phyloP scores from a whole-genome alignment of 2,113 vertebrate genomes.

The Apaloderma vittatum region DNA sequence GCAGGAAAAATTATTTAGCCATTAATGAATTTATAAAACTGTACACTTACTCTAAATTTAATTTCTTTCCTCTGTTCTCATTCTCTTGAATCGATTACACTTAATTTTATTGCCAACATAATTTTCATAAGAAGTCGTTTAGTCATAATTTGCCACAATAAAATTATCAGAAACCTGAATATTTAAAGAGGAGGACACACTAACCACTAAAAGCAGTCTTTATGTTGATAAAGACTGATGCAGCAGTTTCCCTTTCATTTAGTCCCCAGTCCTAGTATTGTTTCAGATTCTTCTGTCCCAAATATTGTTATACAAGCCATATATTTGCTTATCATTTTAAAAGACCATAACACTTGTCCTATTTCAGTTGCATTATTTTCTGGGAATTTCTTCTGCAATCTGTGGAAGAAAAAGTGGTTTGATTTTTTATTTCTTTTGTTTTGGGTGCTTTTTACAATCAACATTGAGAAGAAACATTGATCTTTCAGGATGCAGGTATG shows the following conservation, averaged over 20 bases:
- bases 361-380: not conserved
- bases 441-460: not conserved
- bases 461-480: not conserved
- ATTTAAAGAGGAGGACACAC: not conserved
- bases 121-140: not conserved
- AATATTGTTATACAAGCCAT: not conserved
- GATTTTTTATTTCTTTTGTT: accelerated
- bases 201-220: not conserved
- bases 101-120: not conserved
- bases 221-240: not conserved
- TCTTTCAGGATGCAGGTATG: not conserved
- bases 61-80: not conserved
- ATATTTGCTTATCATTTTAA: not conserved
- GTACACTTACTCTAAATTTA: not conserved
- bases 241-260: not conserved
- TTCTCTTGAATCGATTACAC: not conserved
- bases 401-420: accelerated
- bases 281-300: not conserved
- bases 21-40: not conserved
- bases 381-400: not conserved
- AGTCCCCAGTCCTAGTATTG: not conserved
- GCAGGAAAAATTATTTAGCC: not conserved
- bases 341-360: not conserved
- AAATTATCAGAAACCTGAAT: not conserved
- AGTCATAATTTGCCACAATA: not conserved